These are phyloP conservation scores for Stomatorhinus ivindoensis DNA, from an alignment of 2,113 vertebrate genomes.

Conservation along the genomic window DNA sequence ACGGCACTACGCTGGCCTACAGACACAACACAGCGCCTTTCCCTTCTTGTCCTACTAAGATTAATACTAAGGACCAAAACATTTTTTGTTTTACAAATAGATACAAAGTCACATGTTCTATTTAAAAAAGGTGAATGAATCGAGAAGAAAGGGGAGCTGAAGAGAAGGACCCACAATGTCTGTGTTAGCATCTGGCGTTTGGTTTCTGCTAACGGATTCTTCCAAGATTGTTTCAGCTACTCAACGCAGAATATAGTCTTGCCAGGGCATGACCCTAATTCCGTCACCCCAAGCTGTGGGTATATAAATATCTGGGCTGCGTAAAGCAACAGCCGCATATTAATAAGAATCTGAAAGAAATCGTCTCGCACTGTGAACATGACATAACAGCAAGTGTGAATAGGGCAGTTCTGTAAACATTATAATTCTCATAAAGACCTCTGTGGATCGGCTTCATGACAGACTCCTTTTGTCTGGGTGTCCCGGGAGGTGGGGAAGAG, in stretches of 20 bases:
- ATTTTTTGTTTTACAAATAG: neutral
- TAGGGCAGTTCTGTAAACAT: conserved; percentile 39
- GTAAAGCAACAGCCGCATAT: neutral
- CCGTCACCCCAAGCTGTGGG: neutral
- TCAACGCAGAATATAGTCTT: neutral
- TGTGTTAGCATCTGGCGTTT: neutral
- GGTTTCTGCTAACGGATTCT: neutral
- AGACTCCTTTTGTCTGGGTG: conserved; percentile 44
- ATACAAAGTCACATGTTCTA: neutral
- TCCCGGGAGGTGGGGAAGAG: conserved; percentile 38
- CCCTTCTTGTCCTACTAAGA: neutral
- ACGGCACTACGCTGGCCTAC: neutral
- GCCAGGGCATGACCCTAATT: neutral
- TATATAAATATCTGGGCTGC: neutral
- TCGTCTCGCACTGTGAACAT: conserved; percentile 4
- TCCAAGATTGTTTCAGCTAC: neutral
- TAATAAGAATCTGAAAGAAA: neutral
- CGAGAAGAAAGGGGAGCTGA: neutral
- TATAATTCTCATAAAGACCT: conserved; percentile 39
- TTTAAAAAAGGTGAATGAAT: neutral
- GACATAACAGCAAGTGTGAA: conserved; percentile 34
- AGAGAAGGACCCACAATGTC: neutral
- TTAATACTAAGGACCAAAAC: neutral
- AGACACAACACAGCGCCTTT: neutral
- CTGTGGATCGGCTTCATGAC: conserved; percentile 39